A percentile compares a stretch with the other conserved stretches of the same genome.
Conservation (phyloP, 1,140 invertebrate species). For the Plectrocnemia conspersa region DNA sequence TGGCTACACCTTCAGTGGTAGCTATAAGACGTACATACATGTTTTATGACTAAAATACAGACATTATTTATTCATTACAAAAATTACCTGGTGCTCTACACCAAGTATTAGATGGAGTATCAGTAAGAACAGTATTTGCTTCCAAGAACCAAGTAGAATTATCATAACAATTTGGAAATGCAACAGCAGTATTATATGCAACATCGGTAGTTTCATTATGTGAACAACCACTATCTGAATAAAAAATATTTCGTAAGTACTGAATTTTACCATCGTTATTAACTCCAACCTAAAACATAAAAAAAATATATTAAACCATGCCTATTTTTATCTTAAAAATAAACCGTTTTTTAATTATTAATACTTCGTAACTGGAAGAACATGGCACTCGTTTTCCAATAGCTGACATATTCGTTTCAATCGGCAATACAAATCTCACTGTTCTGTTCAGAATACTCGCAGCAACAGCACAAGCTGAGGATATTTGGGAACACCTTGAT, state of each 20-base stretch:
- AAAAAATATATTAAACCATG: constrained; percentile 43
- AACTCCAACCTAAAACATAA: constrained; percentile 61
- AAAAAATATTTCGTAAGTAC: constrained; percentile 57
- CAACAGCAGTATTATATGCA: constrained; percentile 40
- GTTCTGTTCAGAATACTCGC: constrained; percentile 41
- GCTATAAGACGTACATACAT: constrained; percentile 49
- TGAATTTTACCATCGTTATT: constrained; percentile 63
- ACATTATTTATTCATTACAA: constrained; percentile 2
- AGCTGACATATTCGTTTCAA: constrained; percentile 63
- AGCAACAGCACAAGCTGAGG: constrained; percentile 44
- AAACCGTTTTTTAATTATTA: too few species aligned
- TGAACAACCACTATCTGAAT: constrained; percentile 58
- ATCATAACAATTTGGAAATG: constrained; percentile 59
- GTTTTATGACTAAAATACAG: too few species aligned
- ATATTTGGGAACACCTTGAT: constrained; percentile 41
- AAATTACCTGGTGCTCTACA: constrained; percentile 56
- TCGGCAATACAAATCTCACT: constrained; percentile 50
- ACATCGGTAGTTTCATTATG: constrained; percentile 60
- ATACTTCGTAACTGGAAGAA: constrained; percentile 60
- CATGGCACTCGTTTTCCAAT: constrained; percentile 60
- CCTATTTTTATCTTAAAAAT: too few species aligned
- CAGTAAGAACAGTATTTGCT: constrained; percentile 55
- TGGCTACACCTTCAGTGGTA: constrained; percentile 59
- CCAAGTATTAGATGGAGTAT: constrained; percentile 59
- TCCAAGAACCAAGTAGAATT: constrained; percentile 51